Base-by-base conservation (phyloP, 2,797 vertebrate species). In the Rhinatrema bivittatum region DNA sequence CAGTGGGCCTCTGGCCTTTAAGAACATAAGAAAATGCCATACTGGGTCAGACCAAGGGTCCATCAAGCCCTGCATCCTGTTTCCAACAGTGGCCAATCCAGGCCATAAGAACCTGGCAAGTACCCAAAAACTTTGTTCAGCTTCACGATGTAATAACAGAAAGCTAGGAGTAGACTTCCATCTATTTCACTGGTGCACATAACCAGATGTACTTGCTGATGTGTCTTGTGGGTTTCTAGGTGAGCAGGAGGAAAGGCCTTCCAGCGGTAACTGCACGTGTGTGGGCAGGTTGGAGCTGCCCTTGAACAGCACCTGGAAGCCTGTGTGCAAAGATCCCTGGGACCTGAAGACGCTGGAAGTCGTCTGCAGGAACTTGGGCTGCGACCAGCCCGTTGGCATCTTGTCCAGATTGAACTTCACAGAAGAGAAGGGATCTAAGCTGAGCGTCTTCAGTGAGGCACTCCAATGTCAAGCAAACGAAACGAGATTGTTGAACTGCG, bases 401-500 rank as follows among this genome's bases (percentile, higher is more conserved):
- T 5, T 1, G 24, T 1, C 14, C 6, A 0, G 11, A 3, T 1
- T 4, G 3, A 1, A 1, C 14, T 32, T 27, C 19, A 7, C 3
- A 5, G 1, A 8, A 3, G 5, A 2, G 11, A 7, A 10, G 3
- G 9, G 15, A 1, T 2, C 0, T 0, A 1, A 0, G 5, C 25
- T 24, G 35, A 11, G 16, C 1, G 3, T 7, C 0, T 1, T 0
- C 0, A 0, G 0, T 0, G 0, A 0, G 16, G 0, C 0, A 1
- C 0, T 15, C 15, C 0, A 0, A 39, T 80, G 80, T 27, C 0
- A 0, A 2, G 0, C 0, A n/a, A 0, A 0, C 0, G 23, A 1
- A 1, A 0, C 0, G 0, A 1, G 3, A 0, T 7, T 0, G 5
- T 3, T 0, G 4, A 2, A 1, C 14, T 82, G 78, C 48, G 1